Evolutionary conservation across 2,113 vertebrate genomes (phyloP).

Genomic region (Sardina pilchardus): DNA sequence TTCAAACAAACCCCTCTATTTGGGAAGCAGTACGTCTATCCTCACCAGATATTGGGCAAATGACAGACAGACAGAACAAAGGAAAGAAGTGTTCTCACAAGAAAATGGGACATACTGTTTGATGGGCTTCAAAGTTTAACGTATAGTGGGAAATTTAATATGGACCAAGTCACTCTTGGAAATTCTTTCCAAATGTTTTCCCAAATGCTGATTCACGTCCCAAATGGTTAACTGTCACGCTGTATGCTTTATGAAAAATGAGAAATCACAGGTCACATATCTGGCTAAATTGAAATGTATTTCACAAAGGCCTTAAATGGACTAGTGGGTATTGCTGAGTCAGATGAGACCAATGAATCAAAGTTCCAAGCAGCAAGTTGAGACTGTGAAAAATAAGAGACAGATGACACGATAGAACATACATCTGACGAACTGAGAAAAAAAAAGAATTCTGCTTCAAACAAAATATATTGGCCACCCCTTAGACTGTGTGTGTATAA

Average conservation of each 20-base stretch:
- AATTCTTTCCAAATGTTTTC: background rate
- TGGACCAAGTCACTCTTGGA: background rate
- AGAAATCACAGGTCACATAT: background rate
- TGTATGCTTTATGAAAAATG: background rate
- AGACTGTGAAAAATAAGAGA: background rate
- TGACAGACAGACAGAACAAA: slow-evolving; percentile 23
- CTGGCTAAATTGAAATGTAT: background rate
- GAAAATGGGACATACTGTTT: slow-evolving; percentile 10
- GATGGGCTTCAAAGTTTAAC: background rate
- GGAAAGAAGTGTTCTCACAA: background rate
- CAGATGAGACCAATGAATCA: background rate
- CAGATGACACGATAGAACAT: background rate
- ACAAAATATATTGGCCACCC: background rate
- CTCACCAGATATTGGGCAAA: slow-evolving; percentile 10
- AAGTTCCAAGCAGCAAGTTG: background rate
- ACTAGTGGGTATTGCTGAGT: background rate
- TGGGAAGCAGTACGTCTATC: slow-evolving; percentile 1
- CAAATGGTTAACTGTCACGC: background rate
- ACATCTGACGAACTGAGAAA: background rate
- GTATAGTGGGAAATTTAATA: background rate
- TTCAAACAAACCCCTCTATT: slow-evolving; percentile 16
- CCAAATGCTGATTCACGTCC: background rate
- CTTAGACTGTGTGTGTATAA: background rate
- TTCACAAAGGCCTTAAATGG: background rate
- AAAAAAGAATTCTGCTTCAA: background rate